A percentile compares a stretch with the other conserved stretches of the same genome.
Conservation (phyloP, 2,888 invertebrate genomes). For the Andrena bucephala region DNA sequence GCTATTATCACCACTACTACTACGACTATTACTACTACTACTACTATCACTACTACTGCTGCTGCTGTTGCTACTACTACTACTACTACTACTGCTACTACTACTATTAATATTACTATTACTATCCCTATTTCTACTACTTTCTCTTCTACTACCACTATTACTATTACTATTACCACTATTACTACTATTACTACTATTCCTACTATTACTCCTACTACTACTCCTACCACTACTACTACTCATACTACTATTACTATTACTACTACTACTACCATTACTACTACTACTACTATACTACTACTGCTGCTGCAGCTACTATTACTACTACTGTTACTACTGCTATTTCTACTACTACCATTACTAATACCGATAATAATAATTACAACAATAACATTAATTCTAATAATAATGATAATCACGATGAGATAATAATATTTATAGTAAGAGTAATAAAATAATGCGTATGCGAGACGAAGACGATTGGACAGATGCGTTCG, state of each 20-base stretch:
- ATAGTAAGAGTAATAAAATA: slow-evolving; percentile 50
- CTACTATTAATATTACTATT: background rate
- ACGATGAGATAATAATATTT: slow-evolving; percentile 50
- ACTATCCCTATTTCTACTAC: slow-evolving; percentile 52
- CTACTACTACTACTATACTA: background rate
- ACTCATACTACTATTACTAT: slow-evolving; percentile 8
- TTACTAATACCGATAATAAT: slow-evolving; percentile 33
- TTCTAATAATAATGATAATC: slow-evolving; percentile 29
- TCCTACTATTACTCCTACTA: slow-evolving; percentile 8
- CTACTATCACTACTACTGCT: background rate
- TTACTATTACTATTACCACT: background rate
- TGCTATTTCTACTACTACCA: slow-evolving; percentile 30
- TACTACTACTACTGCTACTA: slow-evolving; percentile 5
- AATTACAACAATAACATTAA: slow-evolving; percentile 18
- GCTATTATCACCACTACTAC: slow-evolving; percentile 33
- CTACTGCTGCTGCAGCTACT: background rate
- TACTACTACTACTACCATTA: background rate
- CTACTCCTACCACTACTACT: slow-evolving; percentile 2
- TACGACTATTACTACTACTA: background rate
- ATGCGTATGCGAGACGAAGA: slow-evolving; percentile 42
- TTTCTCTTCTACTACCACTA: slow-evolving; percentile 27
- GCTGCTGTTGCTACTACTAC: no score
- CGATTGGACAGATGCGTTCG: slow-evolving; percentile 45
- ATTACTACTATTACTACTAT: background rate
- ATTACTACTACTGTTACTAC: slow-evolving; percentile 6